These are phyloP conservation scores for Acanthosepion lycidas DNA, from an alignment of 2,888 invertebrate species.

Conservation along the genomic window DNA sequence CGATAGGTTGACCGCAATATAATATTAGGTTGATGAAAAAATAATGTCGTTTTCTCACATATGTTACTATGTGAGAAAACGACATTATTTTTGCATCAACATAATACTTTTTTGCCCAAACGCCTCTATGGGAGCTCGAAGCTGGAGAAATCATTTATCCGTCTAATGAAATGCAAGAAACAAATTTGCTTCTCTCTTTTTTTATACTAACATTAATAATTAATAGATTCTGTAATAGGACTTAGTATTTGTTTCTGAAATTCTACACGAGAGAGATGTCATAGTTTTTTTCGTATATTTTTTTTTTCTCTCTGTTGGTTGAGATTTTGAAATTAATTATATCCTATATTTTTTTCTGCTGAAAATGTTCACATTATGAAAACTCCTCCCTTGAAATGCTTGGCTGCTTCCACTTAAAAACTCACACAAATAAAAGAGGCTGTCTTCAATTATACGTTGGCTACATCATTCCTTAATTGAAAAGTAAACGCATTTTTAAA, in stretches of 20 bases:
- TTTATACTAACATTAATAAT: too few relatives aligned
- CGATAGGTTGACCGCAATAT: too few relatives aligned
- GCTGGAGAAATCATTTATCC: too few relatives aligned
- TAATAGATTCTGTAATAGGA: not conserved
- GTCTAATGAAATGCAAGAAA: too few relatives aligned
- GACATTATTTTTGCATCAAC: too few relatives aligned
- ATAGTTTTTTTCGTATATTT: not conserved
- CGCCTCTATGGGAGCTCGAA: too few relatives aligned
- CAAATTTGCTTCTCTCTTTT: too few relatives aligned
- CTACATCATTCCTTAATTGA: not conserved
- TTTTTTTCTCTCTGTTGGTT: not conserved
- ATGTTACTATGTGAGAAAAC: too few relatives aligned
- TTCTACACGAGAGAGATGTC: not conserved
- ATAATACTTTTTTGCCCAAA: too few relatives aligned
- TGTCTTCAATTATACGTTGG: not conserved
- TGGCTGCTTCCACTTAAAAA: conserved; percentile 2
- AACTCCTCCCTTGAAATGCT: not conserved
- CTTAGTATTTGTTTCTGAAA: not conserved
- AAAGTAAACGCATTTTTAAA: not conserved
- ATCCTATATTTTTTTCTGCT: not conserved
- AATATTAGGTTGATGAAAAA: too few relatives aligned
- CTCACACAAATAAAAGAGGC: not conserved
- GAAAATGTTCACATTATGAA: not conserved
- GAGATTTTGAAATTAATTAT: not conserved
- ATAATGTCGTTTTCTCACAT: too few relatives aligned